These are phyloP conservation scores for Saxidomus purpurata DNA, from an alignment of 1,140 invertebrate species.

Conservation along the genomic window DNA sequence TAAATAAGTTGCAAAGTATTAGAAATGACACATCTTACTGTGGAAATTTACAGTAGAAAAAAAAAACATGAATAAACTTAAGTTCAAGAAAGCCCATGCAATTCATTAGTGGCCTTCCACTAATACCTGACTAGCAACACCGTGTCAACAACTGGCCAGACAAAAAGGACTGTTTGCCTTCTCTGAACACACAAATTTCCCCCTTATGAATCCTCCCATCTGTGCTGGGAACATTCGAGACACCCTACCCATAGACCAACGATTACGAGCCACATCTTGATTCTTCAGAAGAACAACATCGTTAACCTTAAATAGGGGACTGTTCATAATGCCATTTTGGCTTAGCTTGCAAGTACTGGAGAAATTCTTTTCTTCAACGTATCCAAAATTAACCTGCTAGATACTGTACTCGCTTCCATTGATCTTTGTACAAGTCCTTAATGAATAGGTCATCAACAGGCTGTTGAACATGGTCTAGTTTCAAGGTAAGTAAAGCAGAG, in stretches of 20 bases:
- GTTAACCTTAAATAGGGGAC: background rate
- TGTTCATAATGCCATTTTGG: constrained; percentile 46
- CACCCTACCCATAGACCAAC: background rate
- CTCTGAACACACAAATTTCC: constrained; percentile 19
- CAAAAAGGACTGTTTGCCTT: constrained; percentile 4
- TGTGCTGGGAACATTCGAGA: background rate
- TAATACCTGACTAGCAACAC: constrained; percentile 32
- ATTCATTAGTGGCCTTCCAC: no score
- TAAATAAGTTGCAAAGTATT: no score
- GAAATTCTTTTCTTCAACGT: constrained; percentile 54
- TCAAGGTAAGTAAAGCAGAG: constrained; percentile 64
- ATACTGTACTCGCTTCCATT: constrained; percentile 68
- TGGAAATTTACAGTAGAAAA: no score
- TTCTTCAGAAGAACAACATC: constrained; percentile 66
- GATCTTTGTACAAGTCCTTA: constrained; percentile 63
- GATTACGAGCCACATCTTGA: background rate
- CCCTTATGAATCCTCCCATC: constrained; percentile 22
- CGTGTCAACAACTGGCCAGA: background rate
- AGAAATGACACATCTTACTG: no score
- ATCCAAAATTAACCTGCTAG: constrained; percentile 68
- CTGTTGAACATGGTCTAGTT: constrained; percentile 17
- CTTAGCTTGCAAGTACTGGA: constrained; percentile 63
- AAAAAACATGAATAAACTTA: no score
- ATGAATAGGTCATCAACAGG: background rate
- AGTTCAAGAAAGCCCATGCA: no score